Conservation (phyloP, 1,140 invertebrate genomes). For the Dendroctonus ponderosae region DNA sequence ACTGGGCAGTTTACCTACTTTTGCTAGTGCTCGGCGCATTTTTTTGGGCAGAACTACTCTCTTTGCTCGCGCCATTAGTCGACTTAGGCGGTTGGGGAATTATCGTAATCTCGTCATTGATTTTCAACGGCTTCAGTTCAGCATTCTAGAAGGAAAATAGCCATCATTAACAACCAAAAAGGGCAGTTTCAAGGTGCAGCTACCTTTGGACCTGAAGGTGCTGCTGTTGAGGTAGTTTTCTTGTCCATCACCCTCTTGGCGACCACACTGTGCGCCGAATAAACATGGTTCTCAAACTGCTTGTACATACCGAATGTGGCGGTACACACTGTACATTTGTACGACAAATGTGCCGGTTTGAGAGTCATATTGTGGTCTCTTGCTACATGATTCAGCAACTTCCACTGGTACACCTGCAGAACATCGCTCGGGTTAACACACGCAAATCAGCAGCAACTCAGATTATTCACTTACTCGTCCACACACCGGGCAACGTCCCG, state of each 20-base stretch:
- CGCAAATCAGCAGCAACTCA: not conserved
- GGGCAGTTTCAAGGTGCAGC: not conserved
- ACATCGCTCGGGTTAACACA: not conserved
- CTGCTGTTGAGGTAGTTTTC: slow-evolving; percentile 52
- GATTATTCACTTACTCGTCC: slow-evolving; percentile 67
- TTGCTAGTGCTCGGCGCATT: slow-evolving; percentile 41
- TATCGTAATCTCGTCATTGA: slow-evolving; percentile 90
- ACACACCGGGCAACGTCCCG: slow-evolving; percentile 89
- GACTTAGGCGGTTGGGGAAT: slow-evolving; percentile 79
- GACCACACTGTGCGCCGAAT: slow-evolving; percentile 85
- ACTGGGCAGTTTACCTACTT: slow-evolving; percentile 41
- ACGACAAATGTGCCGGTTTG: slow-evolving; percentile 88
- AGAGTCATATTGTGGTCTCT: slow-evolving; percentile 86
- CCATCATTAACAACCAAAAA: not conserved
- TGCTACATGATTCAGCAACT: slow-evolving; percentile 85
- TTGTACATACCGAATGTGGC: slow-evolving; percentile 94
- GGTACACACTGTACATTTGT: slow-evolving; percentile 93
- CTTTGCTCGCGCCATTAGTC: slow-evolving; percentile 41
- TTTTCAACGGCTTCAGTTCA: slow-evolving; percentile 81
- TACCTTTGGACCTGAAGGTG: slow-evolving; percentile 50
- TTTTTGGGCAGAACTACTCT: slow-evolving; percentile 36
- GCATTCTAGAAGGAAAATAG: slow-evolving; percentile 39
- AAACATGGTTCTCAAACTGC: slow-evolving; percentile 91
- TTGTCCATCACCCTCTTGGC: slow-evolving; percentile 78
- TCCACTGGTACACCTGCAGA: slow-evolving; percentile 85